Base-by-base conservation (phyloP, 1,140 invertebrate genomes). In the Brachionus calyciflorus region DNA sequence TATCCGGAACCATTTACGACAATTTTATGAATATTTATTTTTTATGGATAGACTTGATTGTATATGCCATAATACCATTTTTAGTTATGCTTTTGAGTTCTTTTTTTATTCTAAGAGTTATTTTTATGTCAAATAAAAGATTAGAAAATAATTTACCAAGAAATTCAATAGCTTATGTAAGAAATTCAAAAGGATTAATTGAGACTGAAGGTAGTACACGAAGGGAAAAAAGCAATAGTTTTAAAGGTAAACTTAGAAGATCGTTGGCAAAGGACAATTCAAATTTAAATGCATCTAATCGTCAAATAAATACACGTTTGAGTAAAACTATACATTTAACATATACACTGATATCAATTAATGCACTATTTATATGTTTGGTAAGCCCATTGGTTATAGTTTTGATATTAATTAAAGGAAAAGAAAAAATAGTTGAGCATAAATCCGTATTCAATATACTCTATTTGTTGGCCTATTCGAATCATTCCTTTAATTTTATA, bases 401-500 rank as follows among this genome's bases (percentile, higher is more conserved):
- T 30, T 46, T 55, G 10, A 40, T 76, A n/a, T 17, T 46, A 21
- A 55, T 76, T 44, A 55, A 49, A 40, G 49, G 49, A 5, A 41
- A 55, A 57, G 51, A 76, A 55, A 55, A 37, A 57, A 33, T 55
- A 30, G 17, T n/a, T 28, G 40, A 55, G 17, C 28, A 76, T n/a
- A 46, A 55, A 17, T 24, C 41, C 17, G 14, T 76, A 12, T 40
- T 55, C 12, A 57, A 24, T 17, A 76, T 57, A 17, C n/a, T 76
- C 5, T 76, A 76, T 55, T 37, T 76, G 19, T 21, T 76, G 51
- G 49, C 49, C 49, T 76, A 76, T 60, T 41, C 49, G 5, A 76
- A 76, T 46, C 73, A 76, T 76, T 76, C 73, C 24, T 76, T 76
- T 24, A 76, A 76, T 46, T 76, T 76, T 28, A 57, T 76, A 28